A percentile compares a stretch with the other conserved stretches of the same genome.
phyloP scores from a whole-genome alignment of 2,888 invertebrate species.

The Loripinus fragilis region DNA sequence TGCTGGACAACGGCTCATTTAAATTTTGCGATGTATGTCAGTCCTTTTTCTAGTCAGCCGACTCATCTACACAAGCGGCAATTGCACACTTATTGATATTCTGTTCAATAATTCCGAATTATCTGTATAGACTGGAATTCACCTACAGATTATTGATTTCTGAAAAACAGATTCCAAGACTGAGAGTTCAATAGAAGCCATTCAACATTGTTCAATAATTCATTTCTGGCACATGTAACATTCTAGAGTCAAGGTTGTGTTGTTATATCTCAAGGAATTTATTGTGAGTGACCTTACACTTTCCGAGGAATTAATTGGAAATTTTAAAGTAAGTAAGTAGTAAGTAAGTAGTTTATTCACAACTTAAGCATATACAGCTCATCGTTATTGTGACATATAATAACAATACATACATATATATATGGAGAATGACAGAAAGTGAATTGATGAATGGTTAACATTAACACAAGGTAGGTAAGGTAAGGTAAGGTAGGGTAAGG shows the following conservation, averaged over 20 bases:
- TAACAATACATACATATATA: no score
- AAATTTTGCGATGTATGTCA: no score
- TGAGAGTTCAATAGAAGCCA: neutral
- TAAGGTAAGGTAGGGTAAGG: no score
- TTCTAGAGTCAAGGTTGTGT: constrained; percentile 1
- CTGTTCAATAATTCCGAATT: neutral
- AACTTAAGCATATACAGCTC: no score
- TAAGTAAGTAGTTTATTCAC: no score
- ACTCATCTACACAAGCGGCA: neutral
- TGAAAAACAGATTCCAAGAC: neutral
- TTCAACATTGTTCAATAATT: neutral
- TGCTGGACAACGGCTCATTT: no score
- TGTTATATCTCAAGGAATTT: constrained; percentile 7
- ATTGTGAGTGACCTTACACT: neutral
- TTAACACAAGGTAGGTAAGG: no score
- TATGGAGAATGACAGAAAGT: no score
- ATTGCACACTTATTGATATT: constrained; percentile 10
- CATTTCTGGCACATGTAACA: neutral
- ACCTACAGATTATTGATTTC: constrained; percentile 3
- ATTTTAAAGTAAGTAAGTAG: no score
- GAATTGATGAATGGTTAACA: no score
- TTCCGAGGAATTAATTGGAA: neutral
- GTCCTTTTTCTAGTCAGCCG: no score
- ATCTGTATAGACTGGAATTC: constrained; percentile 10
- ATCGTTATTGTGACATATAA: no score